phyloP scores from a whole-genome alignment of 2,797 vertebrate species.

The Rhodeus uyekii region DNA sequence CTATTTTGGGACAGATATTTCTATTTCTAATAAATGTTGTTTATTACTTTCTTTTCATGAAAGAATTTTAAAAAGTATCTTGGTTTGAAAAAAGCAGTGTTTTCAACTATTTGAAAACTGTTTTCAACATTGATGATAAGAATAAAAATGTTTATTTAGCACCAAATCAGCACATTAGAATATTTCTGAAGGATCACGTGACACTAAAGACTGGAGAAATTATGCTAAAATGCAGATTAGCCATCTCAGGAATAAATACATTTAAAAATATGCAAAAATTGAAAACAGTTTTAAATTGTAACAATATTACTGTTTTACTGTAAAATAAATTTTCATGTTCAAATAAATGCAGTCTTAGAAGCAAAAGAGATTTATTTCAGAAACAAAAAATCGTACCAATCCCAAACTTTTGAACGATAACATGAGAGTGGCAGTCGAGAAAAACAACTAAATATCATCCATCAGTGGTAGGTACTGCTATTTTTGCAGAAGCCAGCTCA shows the following conservation, averaged over 20 bases:
- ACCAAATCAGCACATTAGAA: background rate
- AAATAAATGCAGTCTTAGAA: background rate
- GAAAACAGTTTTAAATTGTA: background rate
- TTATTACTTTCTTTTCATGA: background rate
- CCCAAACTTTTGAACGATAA: background rate
- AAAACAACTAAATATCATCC: conserved; percentile 6
- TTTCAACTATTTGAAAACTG: no score
- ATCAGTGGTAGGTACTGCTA: conserved; percentile 1
- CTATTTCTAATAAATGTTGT: background rate
- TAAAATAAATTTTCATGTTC: background rate
- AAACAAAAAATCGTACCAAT: background rate
- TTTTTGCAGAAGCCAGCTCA: background rate
- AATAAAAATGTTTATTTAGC: background rate
- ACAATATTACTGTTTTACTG: background rate
- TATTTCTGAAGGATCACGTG: background rate
- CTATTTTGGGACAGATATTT: background rate
- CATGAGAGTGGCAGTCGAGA: background rate
- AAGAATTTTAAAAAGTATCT: background rate
- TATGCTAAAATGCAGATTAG: background rate
- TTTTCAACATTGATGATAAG: background rate
- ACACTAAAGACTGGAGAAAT: background rate
- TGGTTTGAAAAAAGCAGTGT: no score
- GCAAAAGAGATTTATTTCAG: background rate
- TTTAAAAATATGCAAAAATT: background rate
- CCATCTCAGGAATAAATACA: background rate